Evolutionary conservation across 2,888 invertebrate species (phyloP).

Genomic region (Clivina fossor): DNA sequence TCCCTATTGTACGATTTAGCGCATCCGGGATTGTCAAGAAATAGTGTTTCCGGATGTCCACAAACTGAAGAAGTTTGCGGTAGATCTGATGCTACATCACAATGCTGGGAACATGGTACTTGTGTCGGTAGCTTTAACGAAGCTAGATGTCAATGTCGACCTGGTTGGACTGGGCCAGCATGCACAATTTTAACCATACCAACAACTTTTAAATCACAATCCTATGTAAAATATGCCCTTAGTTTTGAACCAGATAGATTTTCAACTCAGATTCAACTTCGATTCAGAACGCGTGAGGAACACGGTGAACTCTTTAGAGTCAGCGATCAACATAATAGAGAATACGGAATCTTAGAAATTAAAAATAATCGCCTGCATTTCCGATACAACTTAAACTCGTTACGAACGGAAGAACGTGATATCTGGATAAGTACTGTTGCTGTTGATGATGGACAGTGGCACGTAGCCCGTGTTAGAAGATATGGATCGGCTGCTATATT

Average conservation of each 20-base stretch:
- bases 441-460: constrained; percentile 97
- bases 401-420: constrained; percentile 86
- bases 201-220: constrained; percentile 89
- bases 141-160: constrained; percentile 90
- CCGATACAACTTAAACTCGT: constrained; percentile 88
- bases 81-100: constrained; percentile 79
- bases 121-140: constrained; percentile 89
- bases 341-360: constrained; percentile 89
- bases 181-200: constrained; percentile 85
- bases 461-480: constrained; percentile 86
- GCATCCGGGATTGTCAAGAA: constrained; percentile 83
- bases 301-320: constrained; percentile 93
- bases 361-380: constrained; percentile 88
- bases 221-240: constrained; percentile 95
- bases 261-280: constrained; percentile 87
- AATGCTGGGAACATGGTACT: constrained; percentile 92
- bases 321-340: constrained; percentile 92
- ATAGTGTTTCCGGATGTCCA: constrained; percentile 87
- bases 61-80: constrained; percentile 92
- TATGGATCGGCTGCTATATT: constrained; percentile 91
- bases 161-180: constrained; percentile 92
- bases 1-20: constrained; percentile 94
- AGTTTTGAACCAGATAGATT: constrained; percentile 93
- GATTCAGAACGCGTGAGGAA: constrained; percentile 91
- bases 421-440: constrained; percentile 87